Evolutionary conservation across 1,140 invertebrate genomes (phyloP).

Genomic region (Drosophila seguyi): DNA sequence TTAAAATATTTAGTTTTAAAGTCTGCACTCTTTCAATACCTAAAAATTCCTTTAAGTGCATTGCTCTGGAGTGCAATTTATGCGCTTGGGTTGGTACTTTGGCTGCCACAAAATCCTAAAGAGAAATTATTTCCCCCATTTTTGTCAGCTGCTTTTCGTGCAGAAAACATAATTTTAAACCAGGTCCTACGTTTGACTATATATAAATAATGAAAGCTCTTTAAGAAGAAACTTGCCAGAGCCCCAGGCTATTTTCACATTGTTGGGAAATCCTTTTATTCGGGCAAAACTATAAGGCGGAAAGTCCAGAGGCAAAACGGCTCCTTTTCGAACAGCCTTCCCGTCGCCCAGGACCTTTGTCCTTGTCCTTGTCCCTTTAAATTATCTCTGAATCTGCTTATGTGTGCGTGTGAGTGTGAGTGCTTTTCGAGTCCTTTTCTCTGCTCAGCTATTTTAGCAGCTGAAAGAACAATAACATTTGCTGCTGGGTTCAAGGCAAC

Average conservation of each 20-base stretch:
- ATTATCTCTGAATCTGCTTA: conserved; percentile 31
- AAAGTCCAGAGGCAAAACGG: conserved; percentile 11
- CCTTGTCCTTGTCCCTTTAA: conserved; percentile 49
- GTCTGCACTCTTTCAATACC: background rate
- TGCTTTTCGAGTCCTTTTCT: conserved; percentile 32
- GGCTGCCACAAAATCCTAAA: conserved; percentile 24
- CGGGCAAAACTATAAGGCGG: conserved; percentile 16
- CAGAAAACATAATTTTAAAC: conserved; percentile 51
- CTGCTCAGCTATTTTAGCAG: conserved; percentile 38
- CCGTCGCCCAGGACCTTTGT: conserved; percentile 5
- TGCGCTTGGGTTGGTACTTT: conserved; percentile 15
- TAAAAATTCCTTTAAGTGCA: background rate
- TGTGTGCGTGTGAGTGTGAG: conserved; percentile 15
- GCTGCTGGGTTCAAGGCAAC: conserved; percentile 16
- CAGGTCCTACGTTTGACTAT: conserved; percentile 21
- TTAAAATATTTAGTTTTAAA: background rate
- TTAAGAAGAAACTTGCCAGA: conserved; percentile 59
- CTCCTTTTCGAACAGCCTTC: background rate
- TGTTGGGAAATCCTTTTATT: conserved; percentile 33
- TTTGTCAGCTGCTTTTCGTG: conserved; percentile 29
- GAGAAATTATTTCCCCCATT: conserved; percentile 17
- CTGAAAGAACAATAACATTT: conserved; percentile 39
- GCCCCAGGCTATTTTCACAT: conserved; percentile 59
- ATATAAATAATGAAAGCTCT: conserved; percentile 75
- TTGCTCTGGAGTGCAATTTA: conserved; percentile 30